Conservation (phyloP, 1,140 invertebrate genomes). For the Brachystomella parvula region DNA sequence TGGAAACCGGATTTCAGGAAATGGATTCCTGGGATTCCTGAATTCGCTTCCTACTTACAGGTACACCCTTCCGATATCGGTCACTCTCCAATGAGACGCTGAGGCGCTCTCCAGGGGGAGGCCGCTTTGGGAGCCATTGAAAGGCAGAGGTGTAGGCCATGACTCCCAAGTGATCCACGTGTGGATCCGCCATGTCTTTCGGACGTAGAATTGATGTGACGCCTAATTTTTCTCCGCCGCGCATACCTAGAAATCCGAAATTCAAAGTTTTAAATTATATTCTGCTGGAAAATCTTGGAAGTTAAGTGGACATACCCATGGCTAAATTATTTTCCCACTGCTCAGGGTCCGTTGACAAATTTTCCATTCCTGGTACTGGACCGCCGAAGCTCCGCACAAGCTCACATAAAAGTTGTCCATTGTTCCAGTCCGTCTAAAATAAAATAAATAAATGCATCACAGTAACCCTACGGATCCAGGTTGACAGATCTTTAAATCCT, state of each 20-base stretch:
- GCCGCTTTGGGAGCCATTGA: conserved; percentile 74
- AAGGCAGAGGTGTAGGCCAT: conserved; percentile 90
- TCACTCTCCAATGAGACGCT: conserved; percentile 52
- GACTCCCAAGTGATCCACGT: conserved; percentile 89
- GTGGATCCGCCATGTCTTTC: conserved; percentile 85
- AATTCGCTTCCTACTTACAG: conserved; percentile 26
- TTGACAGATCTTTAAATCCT: no score
- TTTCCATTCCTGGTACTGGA: conserved; percentile 66
- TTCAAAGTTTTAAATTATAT: background rate
- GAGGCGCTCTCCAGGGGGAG: conserved; percentile 68
- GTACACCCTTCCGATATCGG: conserved; percentile 28
- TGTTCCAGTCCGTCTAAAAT: conserved; percentile 90
- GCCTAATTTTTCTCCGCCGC: conserved; percentile 58
- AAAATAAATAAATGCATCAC: conserved; percentile 35
- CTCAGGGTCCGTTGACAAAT: conserved; percentile 58
- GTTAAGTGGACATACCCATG: conserved; percentile 47
- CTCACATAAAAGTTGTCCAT: conserved; percentile 76
- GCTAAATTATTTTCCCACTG: conserved; percentile 77
- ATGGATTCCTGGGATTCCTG: background rate
- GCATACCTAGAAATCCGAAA: conserved; percentile 50
- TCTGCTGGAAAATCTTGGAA: background rate
- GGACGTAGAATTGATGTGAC: conserved; percentile 82
- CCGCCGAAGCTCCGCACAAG: conserved; percentile 80
- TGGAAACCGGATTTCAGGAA: background rate
- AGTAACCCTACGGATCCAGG: no score